Percentiles rank a stretch among this genome's conserved stretches.
These are phyloP conservation scores for Piezodorus guildinii DNA, from an alignment of 1,140 invertebrate species.

Conservation along the genomic window DNA sequence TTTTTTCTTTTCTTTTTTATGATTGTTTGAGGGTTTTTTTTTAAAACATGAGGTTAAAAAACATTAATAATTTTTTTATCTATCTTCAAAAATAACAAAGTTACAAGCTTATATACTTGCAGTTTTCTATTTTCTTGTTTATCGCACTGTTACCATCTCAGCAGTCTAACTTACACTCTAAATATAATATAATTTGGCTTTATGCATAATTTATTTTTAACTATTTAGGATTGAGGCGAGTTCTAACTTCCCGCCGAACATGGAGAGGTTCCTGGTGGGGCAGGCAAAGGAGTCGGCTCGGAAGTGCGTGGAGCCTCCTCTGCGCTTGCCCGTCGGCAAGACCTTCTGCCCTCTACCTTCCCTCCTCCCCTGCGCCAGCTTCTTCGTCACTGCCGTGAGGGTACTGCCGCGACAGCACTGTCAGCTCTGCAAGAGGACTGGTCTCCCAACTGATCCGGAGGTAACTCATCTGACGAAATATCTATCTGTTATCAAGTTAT, in stretches of 20 bases:
- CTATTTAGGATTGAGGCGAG: conserved; percentile 41
- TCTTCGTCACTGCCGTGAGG: conserved; percentile 47
- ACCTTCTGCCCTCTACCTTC: conserved; percentile 51
- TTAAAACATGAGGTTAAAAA: too few species aligned
- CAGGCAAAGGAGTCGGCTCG: conserved; percentile 57
- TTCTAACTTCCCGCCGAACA: conserved; percentile 52
- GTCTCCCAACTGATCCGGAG: conserved; percentile 47
- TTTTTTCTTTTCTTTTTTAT: too few species aligned
- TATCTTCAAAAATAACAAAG: too few species aligned
- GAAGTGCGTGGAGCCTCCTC: conserved; percentile 55
- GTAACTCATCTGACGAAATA: conserved; percentile 27
- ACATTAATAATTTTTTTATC: too few species aligned
- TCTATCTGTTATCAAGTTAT: neutral
- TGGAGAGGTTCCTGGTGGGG: conserved; percentile 47
- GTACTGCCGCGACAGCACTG: conserved; percentile 48
- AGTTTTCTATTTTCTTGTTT: too few species aligned
- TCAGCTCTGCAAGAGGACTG: conserved; percentile 47
- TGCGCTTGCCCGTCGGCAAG: conserved; percentile 41
- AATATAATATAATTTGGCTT: neutral
- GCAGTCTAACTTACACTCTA: too few species aligned
- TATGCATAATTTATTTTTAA: too few species aligned
- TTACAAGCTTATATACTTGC: too few species aligned
- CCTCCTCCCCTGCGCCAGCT: conserved; percentile 45
- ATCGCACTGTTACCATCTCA: too few species aligned
- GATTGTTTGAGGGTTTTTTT: too few species aligned